phyloP scores from a whole-genome alignment of 1,140 invertebrate genomes.

The Sesamia nonagrioides region DNA sequence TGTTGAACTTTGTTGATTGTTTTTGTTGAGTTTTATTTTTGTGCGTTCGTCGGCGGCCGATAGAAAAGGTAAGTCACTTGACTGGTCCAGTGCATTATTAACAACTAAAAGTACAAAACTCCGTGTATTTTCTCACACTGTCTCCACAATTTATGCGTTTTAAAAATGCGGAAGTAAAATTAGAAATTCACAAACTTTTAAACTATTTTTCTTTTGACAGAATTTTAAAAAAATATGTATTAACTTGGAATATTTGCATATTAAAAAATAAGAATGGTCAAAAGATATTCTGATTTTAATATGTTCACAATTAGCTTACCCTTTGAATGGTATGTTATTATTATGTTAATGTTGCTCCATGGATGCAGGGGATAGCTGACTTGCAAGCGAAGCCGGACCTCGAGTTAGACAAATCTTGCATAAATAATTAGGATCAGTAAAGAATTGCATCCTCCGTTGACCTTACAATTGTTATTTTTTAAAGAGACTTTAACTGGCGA shows the following conservation, averaged over 20 bases:
- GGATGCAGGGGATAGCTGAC: slow-evolving; percentile 69
- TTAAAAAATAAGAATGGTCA: slow-evolving; percentile 35
- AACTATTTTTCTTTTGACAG: slow-evolving; percentile 38
- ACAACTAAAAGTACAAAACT: slow-evolving; percentile 21
- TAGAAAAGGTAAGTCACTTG: slow-evolving; percentile 68
- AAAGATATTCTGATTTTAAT: slow-evolving; percentile 45
- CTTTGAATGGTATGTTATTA: slow-evolving; percentile 66
- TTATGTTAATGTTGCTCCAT: slow-evolving; percentile 71
- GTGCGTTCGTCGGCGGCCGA: slow-evolving; percentile 55
- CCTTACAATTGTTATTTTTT: slow-evolving; percentile 25
- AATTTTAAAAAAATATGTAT: slow-evolving; percentile 46
- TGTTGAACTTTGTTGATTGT: slow-evolving; percentile 79
- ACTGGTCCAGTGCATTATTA: neutral
- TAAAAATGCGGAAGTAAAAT: slow-evolving; percentile 33
- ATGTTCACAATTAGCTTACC: slow-evolving; percentile 67
- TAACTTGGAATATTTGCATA: slow-evolving; percentile 23
- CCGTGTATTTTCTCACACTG: slow-evolving; percentile 39
- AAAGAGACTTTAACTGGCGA: neutral
- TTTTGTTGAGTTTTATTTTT: slow-evolving; percentile 68
- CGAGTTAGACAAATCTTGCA: slow-evolving; percentile 75
- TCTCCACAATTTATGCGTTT: slow-evolving; percentile 2
- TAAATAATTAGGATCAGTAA: slow-evolving; percentile 69
- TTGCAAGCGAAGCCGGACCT: slow-evolving; percentile 68
- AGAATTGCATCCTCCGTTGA: slow-evolving; percentile 55
- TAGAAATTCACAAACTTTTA: slow-evolving; percentile 1